These are phyloP conservation scores for Crambe crambe DNA, from an alignment of 37 sponge, comb jelly and placozoan species.

Conservation along the genomic window DNA sequence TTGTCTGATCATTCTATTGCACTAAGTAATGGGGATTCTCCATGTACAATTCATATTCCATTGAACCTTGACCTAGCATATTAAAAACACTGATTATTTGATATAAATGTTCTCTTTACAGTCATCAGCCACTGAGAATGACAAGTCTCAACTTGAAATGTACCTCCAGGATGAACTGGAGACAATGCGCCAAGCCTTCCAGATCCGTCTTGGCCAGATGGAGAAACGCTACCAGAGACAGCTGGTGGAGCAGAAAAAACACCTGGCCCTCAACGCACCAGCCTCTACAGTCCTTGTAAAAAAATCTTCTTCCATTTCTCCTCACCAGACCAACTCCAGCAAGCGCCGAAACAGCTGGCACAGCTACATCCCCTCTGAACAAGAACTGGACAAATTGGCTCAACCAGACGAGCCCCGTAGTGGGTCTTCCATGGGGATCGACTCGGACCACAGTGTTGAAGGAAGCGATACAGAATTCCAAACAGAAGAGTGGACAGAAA, in stretches of 20 bases:
- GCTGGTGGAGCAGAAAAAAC: conserved; percentile 23
- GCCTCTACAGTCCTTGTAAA: not conserved
- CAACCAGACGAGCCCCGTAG: conserved; percentile 12
- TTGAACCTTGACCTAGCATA: too few relatives aligned
- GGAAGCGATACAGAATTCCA: conserved; percentile 13
- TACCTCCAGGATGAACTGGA: conserved; percentile 77
- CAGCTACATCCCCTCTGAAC: conserved; percentile 10
- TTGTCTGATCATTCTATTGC: too few relatives aligned
- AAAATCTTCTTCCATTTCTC: not conserved
- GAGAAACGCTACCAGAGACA: conserved; percentile 72
- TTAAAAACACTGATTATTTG: too few relatives aligned
- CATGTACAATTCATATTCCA: too few relatives aligned
- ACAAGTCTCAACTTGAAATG: conserved; percentile 28
- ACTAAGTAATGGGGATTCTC: too few relatives aligned
- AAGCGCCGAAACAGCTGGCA: conserved; percentile 53
- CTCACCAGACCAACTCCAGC: not conserved
- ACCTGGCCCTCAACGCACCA: not conserved
- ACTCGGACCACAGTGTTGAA: conserved; percentile 21
- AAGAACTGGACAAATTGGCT: not conserved
- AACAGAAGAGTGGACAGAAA: not conserved
- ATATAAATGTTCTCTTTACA: too few relatives aligned
- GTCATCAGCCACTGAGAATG: conserved; percentile 7
- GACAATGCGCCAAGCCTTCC: conserved; percentile 78
- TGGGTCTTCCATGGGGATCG: conserved; percentile 23
- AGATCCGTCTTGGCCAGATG: conserved; percentile 63